Evolutionary conservation across 2,888 invertebrate species (phyloP).

Genomic region (Eilema griseolum): DNA sequence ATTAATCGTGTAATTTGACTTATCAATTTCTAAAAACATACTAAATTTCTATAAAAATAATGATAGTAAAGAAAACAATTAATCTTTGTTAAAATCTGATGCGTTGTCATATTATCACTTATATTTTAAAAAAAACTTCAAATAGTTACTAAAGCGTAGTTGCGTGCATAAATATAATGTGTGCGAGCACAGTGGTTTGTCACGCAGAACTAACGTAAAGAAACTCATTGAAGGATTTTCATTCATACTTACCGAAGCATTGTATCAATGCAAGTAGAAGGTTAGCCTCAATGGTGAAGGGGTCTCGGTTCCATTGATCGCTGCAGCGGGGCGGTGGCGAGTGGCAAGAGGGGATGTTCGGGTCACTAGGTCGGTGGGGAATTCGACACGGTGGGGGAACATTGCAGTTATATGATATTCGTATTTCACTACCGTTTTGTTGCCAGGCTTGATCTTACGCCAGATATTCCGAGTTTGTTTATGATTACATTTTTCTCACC

Average conservation of each 20-base stretch:
- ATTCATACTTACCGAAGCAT: constrained; percentile 65
- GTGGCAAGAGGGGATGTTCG: constrained; percentile 52
- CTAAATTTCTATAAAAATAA: too few species aligned
- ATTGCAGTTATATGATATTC: constrained; percentile 48
- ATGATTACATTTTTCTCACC: constrained; percentile 57
- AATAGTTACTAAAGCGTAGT: too few species aligned
- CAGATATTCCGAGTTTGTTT: constrained; percentile 56
- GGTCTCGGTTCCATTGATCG: constrained; percentile 76
- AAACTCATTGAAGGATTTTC: constrained; percentile 55
- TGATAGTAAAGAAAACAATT: too few species aligned
- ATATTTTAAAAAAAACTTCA: too few species aligned
- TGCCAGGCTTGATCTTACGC: constrained; percentile 52
- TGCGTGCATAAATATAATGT: constrained; percentile 2
- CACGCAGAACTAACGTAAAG: constrained; percentile 45
- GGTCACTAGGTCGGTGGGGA: constrained; percentile 78
- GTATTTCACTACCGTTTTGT: constrained; percentile 47
- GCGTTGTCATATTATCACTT: too few species aligned
- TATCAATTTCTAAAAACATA: too few species aligned
- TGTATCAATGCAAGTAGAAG: constrained; percentile 64
- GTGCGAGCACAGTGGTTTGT: constrained; percentile 36
- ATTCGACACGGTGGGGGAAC: constrained; percentile 44
- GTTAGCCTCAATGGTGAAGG: constrained; percentile 64
- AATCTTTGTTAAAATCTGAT: too few species aligned
- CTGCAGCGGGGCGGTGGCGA: constrained; percentile 55
- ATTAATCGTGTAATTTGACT: too few species aligned